phyloP scores from a whole-genome alignment of 2,888 invertebrate genomes.

The Stegana nigrithorax region DNA sequence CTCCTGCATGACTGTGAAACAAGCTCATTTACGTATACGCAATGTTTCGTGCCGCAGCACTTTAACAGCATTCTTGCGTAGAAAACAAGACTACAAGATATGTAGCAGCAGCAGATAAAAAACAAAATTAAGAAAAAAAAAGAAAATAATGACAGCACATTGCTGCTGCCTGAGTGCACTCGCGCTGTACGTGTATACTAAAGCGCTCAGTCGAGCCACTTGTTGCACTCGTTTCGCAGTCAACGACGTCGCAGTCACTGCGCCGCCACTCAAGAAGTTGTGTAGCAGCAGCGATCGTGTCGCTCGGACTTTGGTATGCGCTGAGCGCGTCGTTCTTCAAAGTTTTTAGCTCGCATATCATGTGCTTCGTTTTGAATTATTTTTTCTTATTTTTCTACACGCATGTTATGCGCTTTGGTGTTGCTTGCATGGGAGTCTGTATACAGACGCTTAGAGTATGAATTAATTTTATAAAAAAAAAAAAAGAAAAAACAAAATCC shows the following conservation, averaged over 20 bases:
- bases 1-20: too few relatives aligned
- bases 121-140: background rate
- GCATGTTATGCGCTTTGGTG: too few relatives aligned
- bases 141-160: too few relatives aligned
- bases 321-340: background rate
- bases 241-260: background rate
- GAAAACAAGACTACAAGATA: conserved; percentile 8
- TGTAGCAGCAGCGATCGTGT: background rate
- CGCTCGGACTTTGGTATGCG: too few relatives aligned
- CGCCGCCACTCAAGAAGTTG: background rate
- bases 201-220: background rate
- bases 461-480: too few relatives aligned
- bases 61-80: conserved; percentile 7
- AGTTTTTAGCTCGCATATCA: background rate
- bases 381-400: too few relatives aligned
- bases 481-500: too few relatives aligned
- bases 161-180: background rate
- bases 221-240: background rate
- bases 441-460: too few relatives aligned
- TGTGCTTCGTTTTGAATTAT: too few relatives aligned
- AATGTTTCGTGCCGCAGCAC: conserved; percentile 30
- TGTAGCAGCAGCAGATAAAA: too few relatives aligned
- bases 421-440: too few relatives aligned
- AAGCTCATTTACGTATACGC: conserved; percentile 55
- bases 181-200: background rate